A percentile compares a stretch with the other conserved stretches of the same genome.
phyloP scores from a whole-genome alignment of 2,888 invertebrate species.

The Ophion ventricosus region DNA sequence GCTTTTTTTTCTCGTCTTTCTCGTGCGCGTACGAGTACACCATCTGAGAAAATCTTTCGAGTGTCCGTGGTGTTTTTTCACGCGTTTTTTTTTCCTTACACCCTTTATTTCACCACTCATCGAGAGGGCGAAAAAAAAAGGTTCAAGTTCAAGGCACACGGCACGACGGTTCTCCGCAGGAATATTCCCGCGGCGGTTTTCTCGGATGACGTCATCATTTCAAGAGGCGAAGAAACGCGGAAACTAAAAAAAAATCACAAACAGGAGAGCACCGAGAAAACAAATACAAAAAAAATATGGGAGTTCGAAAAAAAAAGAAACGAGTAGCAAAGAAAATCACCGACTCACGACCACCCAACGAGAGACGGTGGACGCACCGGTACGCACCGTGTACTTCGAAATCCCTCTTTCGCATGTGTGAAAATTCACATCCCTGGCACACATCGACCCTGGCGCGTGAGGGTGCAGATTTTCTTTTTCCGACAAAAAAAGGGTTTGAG shows the following conservation, averaged over 20 bases:
- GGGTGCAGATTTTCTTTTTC: conserved; percentile 59
- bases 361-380: conserved; percentile 2
- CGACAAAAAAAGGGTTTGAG: conserved; percentile 56
- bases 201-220: conserved; percentile 47
- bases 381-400: conserved; percentile 24
- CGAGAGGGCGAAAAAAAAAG: conserved; percentile 34
- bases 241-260: conserved; percentile 6
- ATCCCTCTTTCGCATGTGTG: conserved; percentile 23
- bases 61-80: conserved; percentile 57
- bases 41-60: conserved; percentile 13
- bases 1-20: conserved; percentile 22
- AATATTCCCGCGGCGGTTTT: conserved; percentile 30
- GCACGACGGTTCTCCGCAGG: conserved; percentile 11
- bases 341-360: conserved; percentile 47
- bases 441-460: conserved; percentile 41
- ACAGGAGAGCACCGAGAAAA: background rate
- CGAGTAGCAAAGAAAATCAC: conserved; percentile 1
- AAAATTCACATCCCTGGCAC: conserved; percentile 8
- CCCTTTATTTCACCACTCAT: conserved; percentile 35
- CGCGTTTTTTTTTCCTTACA: conserved; percentile 31
- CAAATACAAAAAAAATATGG: conserved; percentile 19
- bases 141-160: conserved; percentile 24
- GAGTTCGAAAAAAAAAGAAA: conserved; percentile 21
- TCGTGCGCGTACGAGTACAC: background rate
- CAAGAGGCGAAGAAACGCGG: conserved; percentile 20